Evolutionary conservation across 2,113 vertebrate genomes (phyloP).

Genomic region (Anas platyrhynchos): DNA sequence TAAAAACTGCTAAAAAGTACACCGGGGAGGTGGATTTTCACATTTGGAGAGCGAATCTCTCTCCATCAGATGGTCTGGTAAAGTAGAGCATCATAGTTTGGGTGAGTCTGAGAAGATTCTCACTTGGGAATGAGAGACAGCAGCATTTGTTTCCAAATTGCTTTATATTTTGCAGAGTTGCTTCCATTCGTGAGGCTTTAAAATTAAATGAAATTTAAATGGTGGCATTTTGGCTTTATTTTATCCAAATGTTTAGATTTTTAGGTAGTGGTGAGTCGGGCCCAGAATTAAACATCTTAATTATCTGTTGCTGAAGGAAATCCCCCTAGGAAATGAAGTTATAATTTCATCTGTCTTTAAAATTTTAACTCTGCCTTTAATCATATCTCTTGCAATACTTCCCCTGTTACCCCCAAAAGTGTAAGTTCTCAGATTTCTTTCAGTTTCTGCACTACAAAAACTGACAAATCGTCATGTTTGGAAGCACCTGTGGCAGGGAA

Average conservation of each 20-base stretch:
- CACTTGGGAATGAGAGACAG: not conserved
- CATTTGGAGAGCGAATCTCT: not conserved
- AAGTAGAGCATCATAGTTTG: rapidly evolving
- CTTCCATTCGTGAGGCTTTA: constrained; percentile 18
- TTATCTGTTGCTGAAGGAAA: not conserved
- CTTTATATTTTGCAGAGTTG: not conserved
- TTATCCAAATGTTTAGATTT: not conserved
- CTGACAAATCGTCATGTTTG: not conserved
- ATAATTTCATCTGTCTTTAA: not conserved
- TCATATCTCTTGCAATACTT: not conserved
- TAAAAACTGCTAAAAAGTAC: not conserved
- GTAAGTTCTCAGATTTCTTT: not conserved
- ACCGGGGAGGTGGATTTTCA: not conserved
- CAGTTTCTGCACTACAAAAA: not conserved
- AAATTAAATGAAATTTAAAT: not conserved
- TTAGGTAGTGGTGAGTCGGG: not conserved
- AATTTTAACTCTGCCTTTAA: not conserved
- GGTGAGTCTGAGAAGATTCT: not conserved
- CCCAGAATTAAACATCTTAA: not conserved
- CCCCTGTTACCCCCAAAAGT: not conserved
- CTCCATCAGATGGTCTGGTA: not conserved
- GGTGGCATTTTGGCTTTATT: not conserved
- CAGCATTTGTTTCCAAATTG: constrained; percentile 27
- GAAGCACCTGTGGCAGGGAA: not conserved
- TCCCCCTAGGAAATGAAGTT: not conserved